Base-by-base conservation (phyloP, 2,113 vertebrate species). In the Cyanistes caeruleus region DNA sequence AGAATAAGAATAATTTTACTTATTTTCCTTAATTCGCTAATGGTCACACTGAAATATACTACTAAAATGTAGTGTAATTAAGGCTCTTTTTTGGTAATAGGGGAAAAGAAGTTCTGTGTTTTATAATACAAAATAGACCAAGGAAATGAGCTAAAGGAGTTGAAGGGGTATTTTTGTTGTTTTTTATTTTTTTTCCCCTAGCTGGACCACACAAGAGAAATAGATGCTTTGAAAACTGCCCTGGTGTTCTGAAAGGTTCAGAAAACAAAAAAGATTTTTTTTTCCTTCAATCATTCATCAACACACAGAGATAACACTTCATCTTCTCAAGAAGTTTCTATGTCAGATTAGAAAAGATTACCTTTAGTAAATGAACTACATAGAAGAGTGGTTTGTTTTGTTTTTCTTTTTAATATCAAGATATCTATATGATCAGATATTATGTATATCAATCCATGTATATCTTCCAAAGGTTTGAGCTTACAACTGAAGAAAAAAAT, bases 371-470 rank as follows among this genome's bases (percentile, higher is more conserved):
- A 60, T 62, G 31, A 68, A 39, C 2, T 21, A 35, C 12, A n/a
- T 7, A 35, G 4, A 39, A 77, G 1, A 0, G 9, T 79, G 10
- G 2, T 4, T n/a, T 43, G 8, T 23, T 52, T 22, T 13, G 5
- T 14, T 13, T 19, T 12, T 5, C 17, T 41, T 58, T 53, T 27
- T 15, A 67, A 21, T 37, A 64, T 5, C 13, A 62, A 46, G 7
- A 12, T 30, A 73, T 30, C 7, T 21, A 21, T 55, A 24, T 63
- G 7, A 10, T 73, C 24, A 60, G 39, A 23, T 64, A 16, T 48
- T 55, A 28, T 31, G 1, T 28, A 39, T 52, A n/a, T n/a, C n/a
- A n/a, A n/a, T n/a, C n/a, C n/a, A 28, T 31, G 1, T 28, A 39
- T 52, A 21, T 44, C 22, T 49, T n/a, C 16, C 13, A 10, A 2